Conservation (phyloP, 2,888 invertebrate genomes). For the Diplolepis rosae region DNA sequence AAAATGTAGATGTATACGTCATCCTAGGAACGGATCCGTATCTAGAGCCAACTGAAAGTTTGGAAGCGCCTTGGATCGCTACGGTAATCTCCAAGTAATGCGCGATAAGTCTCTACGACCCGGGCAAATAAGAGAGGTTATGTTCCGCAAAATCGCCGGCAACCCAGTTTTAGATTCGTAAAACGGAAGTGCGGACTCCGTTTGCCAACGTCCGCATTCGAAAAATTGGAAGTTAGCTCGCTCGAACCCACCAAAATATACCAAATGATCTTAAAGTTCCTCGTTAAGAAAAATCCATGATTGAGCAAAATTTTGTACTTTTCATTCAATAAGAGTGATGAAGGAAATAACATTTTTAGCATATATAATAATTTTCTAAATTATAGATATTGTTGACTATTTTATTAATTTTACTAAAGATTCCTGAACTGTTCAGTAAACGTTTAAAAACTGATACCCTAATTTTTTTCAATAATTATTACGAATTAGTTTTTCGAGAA, state of each 20-base stretch:
- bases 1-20: not conserved
- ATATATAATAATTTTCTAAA: no score
- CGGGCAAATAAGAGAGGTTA: constrained; percentile 7
- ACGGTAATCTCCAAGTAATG: constrained; percentile 15
- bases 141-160: constrained; percentile 14
- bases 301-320: not conserved
- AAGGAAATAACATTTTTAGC: not conserved
- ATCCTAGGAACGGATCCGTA: not conserved
- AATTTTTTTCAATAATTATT: no score
- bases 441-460: no score
- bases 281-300: constrained; percentile 15
- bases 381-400: no score
- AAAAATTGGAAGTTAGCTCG: constrained; percentile 4
- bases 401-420: no score
- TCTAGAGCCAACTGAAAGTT: constrained; percentile 11
- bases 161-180: not conserved
- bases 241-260: constrained; percentile 1
- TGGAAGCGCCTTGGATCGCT: not conserved
- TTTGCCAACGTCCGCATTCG: constrained; percentile 6
- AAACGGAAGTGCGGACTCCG: constrained; percentile 8
- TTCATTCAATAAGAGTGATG: constrained; percentile 1
- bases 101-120: constrained; percentile 2
- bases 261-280: constrained; percentile 12
- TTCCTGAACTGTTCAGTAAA: no score
- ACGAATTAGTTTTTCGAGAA: no score